phyloP scores from a whole-genome alignment of 1,140 invertebrate species.

The Ceratosolen solmsi region DNA sequence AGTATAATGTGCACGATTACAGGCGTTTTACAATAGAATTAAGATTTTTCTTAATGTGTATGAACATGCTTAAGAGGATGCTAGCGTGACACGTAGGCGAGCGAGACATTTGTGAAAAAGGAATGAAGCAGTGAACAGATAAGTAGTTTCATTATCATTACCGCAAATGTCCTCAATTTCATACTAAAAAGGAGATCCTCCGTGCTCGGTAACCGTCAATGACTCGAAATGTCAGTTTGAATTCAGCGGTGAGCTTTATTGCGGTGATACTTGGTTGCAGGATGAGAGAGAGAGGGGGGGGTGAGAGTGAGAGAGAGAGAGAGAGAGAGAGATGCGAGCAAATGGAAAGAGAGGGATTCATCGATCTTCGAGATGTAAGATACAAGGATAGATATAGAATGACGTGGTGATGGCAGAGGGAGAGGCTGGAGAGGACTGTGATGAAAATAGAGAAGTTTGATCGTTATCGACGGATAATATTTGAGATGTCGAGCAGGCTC shows the following conservation, averaged over 20 bases:
- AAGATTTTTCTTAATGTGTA: too few relatives aligned
- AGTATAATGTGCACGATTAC: too few relatives aligned
- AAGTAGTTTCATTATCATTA: background rate
- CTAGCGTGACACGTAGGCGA: too few relatives aligned
- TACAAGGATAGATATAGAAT: background rate
- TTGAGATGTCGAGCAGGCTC: slow-evolving; percentile 62
- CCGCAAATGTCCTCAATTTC: background rate
- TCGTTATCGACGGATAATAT: slow-evolving; percentile 61
- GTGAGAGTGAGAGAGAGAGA: slow-evolving; percentile 34
- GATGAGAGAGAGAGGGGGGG: background rate
- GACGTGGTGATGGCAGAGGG: background rate
- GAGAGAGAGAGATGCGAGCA: background rate
- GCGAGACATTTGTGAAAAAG: too few relatives aligned
- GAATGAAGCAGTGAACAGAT: background rate
- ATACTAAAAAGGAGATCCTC: background rate
- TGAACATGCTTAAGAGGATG: too few relatives aligned
- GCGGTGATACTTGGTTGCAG: slow-evolving; percentile 1
- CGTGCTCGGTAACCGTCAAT: slow-evolving; percentile 18
- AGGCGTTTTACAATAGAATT: too few relatives aligned
- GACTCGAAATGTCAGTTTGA: slow-evolving; percentile 46
- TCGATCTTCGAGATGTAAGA: slow-evolving; percentile 20
- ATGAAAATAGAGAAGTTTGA: slow-evolving; percentile 29
- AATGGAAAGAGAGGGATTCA: slow-evolving; percentile 43
- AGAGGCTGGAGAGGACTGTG: background rate
- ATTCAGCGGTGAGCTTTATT: slow-evolving; percentile 29